Evolutionary conservation across 2,888 invertebrate species (phyloP).

Genomic region (Caenorhabditis sp.): DNA sequence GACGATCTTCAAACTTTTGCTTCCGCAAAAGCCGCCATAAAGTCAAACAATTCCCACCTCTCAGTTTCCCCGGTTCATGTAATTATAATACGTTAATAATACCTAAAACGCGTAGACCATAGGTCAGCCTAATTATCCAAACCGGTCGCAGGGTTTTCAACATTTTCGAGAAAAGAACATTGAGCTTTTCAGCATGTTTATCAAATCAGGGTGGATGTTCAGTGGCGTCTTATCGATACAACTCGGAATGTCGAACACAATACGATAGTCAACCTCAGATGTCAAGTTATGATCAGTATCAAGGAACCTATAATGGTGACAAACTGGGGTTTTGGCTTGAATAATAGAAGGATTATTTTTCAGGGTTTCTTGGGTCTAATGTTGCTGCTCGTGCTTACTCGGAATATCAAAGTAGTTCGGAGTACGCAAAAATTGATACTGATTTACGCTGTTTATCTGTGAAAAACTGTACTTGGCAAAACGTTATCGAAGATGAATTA

Average conservation of each 20-base stretch:
- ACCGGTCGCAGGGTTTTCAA: neutral
- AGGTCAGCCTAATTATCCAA: neutral
- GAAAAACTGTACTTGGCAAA: constrained; percentile 52
- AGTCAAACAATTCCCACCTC: too few relatives aligned
- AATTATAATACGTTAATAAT: neutral
- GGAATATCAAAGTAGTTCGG: constrained; percentile 30
- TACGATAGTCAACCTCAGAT: constrained; percentile 11
- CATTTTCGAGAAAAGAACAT: too few relatives aligned
- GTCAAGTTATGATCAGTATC: constrained; percentile 13
- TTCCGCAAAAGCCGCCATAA: too few relatives aligned
- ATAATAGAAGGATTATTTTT: neutral
- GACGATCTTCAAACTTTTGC: too few relatives aligned
- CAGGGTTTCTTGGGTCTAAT: constrained; percentile 50
- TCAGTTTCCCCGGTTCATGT: neutral
- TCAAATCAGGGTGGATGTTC: constrained; percentile 52
- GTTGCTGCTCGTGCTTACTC: constrained; percentile 54
- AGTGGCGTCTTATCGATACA: constrained; percentile 47
- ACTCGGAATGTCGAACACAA: constrained; percentile 36
- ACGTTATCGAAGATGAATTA: constrained; percentile 50
- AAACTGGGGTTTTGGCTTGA: neutral
- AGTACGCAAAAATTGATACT: constrained; percentile 44
- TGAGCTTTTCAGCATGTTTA: constrained; percentile 30
- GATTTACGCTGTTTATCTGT: constrained; percentile 47
- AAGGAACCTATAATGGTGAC: neutral
- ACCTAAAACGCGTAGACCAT: neutral